phyloP scores from a whole-genome alignment of 2,888 invertebrate species.

The Panzeria rudis region DNA sequence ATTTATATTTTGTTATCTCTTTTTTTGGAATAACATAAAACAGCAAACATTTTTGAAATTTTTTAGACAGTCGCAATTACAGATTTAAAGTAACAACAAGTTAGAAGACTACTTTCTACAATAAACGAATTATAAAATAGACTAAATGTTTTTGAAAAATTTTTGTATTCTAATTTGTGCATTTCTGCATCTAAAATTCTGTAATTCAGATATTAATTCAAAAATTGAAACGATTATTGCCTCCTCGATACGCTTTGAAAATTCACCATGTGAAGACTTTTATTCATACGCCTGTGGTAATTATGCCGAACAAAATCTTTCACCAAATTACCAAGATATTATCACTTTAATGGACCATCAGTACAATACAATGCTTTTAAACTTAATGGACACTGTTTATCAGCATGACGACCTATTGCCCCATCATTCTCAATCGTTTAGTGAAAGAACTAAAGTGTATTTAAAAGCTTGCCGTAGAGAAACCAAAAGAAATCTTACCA shows the following conservation, averaged over 20 bases:
- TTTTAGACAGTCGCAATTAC: not conserved
- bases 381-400: slow-evolving; percentile 63
- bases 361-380: slow-evolving; percentile 75
- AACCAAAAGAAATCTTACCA: slow-evolving; percentile 24
- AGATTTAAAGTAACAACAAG: not conserved
- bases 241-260: too few species aligned
- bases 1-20: not conserved
- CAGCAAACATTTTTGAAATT: not conserved
- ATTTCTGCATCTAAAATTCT: not conserved
- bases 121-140: not conserved
- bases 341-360: slow-evolving; percentile 76
- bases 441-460: slow-evolving; percentile 73
- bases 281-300: slow-evolving; percentile 79
- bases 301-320: slow-evolving; percentile 74
- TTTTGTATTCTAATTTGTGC: not conserved
- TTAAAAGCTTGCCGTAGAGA: slow-evolving; percentile 76
- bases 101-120: not conserved
- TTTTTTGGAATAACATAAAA: not conserved
- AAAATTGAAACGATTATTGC: slow-evolving; percentile 53
- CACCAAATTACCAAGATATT: slow-evolving; percentile 74
- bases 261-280: slow-evolving; percentile 79
- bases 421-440: slow-evolving; percentile 21
- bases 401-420: not conserved
- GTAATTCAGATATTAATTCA: not conserved
- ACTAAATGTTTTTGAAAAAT: not conserved